Evolutionary conservation across 2,113 vertebrate species (phyloP).

Genomic region (Cottus gobio): DNA sequence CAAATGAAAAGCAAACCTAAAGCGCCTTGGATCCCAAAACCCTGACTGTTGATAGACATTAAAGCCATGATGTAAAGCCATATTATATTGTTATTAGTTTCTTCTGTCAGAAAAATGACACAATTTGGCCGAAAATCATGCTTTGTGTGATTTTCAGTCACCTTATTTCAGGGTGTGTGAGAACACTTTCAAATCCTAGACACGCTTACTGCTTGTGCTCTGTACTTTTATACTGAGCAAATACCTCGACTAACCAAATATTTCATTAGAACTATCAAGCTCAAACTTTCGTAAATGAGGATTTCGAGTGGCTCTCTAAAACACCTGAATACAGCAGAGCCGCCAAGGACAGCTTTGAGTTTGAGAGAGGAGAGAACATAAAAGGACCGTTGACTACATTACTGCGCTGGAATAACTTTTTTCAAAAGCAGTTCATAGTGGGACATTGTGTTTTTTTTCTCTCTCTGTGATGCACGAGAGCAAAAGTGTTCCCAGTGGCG

Average conservation of each 20-base stretch:
- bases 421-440: conserved; percentile 27
- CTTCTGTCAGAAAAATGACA: not conserved
- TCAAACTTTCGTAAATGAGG: not conserved
- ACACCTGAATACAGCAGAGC: not conserved
- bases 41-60: not conserved
- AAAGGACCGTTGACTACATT: conserved; percentile 22
- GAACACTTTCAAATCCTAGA: not conserved
- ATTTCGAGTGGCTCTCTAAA: conserved; percentile 11
- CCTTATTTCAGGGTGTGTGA: not conserved
- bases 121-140: not conserved
- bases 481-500: not conserved
- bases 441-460: conserved; percentile 6
- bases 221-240: not conserved
- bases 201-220: not conserved
- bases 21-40: not conserved
- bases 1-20: not conserved
- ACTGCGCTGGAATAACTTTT: conserved; percentile 5
- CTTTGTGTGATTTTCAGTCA: not conserved
- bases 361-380: conserved; percentile 9
- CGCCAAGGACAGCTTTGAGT: conserved; percentile 31
- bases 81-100: not conserved
- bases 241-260: not conserved
- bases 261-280: not conserved
- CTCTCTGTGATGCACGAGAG: not conserved
- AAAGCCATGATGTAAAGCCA: not conserved